These are phyloP conservation scores for Anarhynchus alexandrinus DNA, from an alignment of 2,113 vertebrate genomes.

Conservation along the genomic window DNA sequence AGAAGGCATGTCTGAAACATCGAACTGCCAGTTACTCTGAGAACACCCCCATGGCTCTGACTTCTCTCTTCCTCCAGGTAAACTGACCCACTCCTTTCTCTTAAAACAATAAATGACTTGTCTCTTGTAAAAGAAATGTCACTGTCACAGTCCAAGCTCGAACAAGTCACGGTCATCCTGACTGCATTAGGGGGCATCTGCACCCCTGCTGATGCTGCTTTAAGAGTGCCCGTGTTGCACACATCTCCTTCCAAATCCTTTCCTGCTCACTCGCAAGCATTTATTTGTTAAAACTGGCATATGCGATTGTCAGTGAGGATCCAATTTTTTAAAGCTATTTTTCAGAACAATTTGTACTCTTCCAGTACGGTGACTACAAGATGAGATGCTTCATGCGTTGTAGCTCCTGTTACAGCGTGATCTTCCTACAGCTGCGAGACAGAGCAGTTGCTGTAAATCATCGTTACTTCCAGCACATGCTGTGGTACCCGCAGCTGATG, in stretches of 20 bases:
- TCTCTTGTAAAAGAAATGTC: neutral
- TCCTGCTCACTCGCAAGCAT: neutral
- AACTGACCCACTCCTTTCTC: neutral
- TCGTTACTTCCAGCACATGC: neutral
- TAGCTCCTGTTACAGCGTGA: neutral
- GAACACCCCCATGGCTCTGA: neutral
- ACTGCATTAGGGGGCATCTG: fast-evolving
- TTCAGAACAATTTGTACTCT: slow-evolving; percentile 27
- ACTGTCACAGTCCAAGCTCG: neutral
- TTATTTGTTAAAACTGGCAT: neutral
- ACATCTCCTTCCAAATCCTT: neutral
- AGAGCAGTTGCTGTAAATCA: slow-evolving; percentile 5
- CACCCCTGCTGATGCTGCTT: neutral
- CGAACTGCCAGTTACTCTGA: neutral
- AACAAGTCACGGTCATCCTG: neutral
- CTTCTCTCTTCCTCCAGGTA: neutral
- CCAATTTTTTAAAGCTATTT: neutral
- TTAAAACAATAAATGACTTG: neutral
- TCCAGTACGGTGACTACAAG: neutral
- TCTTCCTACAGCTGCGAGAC: neutral
- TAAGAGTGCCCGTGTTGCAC: neutral
- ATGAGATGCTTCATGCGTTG: neutral
- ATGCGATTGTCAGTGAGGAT: neutral
- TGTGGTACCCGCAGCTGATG: neutral
- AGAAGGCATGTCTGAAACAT: neutral